These are phyloP conservation scores for Eilema sororculum DNA, from an alignment of 2,888 invertebrate species.

Conservation along the genomic window DNA sequence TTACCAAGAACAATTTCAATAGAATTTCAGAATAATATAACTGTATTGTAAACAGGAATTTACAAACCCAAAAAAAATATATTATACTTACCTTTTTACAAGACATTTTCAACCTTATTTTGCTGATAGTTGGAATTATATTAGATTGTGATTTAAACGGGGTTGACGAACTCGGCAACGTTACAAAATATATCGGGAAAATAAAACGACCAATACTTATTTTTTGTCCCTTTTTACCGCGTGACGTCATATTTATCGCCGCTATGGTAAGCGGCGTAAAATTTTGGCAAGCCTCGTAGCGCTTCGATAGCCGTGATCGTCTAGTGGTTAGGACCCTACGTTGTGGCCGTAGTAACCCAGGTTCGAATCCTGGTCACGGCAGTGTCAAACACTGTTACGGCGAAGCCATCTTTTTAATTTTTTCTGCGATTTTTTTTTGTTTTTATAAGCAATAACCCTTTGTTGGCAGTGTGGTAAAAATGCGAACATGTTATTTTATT, in stretches of 20 bases:
- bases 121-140: neutral
- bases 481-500: no score
- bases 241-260: neutral
- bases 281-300: constrained; percentile 40
- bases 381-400: constrained; percentile 79
- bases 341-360: constrained; percentile 93
- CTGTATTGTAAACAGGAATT: neutral
- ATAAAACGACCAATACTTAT: neutral
- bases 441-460: no score
- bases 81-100: neutral
- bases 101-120: constrained; percentile 1
- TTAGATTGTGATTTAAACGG: neutral
- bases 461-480: no score
- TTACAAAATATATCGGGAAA: neutral
- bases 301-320: constrained; percentile 89
- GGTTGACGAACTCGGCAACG: neutral
- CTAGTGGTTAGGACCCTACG: constrained; percentile 92
- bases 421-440: neutral
- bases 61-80: neutral
- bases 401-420: constrained; percentile 52
- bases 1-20: neutral
- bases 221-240: constrained; percentile 1
- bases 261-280: neutral
- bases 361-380: constrained; percentile 91
- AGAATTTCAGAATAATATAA: neutral